Conservation (phyloP, 2,797 vertebrate species). For the Eulemur mongoz region DNA sequence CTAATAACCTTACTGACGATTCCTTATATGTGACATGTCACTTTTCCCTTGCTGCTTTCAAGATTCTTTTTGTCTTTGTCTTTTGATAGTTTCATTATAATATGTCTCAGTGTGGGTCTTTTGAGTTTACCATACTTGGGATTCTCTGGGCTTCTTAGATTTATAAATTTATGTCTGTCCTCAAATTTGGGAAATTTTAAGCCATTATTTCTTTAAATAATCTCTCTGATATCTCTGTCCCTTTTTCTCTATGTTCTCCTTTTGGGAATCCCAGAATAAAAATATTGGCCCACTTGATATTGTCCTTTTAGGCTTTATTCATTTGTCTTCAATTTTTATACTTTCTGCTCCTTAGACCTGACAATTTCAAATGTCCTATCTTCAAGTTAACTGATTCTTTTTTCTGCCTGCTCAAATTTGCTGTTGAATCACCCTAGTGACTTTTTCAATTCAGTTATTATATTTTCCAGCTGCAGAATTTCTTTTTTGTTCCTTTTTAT, state of each 20-base stretch:
- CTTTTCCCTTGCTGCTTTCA: neutral
- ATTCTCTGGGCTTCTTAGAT: neutral
- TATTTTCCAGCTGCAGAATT: neutral
- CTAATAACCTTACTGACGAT: neutral
- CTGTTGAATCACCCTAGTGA: neutral
- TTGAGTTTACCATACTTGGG: neutral
- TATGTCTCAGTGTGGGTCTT: neutral
- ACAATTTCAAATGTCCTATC: neutral
- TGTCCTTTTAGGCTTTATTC: neutral
- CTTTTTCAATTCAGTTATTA: neutral
- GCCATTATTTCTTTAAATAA: neutral
- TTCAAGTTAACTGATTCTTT: neutral
- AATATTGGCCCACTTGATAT: neutral
- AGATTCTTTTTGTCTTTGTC: neutral
- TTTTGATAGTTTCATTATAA: neutral
- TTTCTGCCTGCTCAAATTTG: neutral
- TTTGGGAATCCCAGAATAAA: neutral
- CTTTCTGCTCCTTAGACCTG: neutral
- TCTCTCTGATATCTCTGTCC: neutral
- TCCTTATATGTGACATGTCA: too few species aligned
- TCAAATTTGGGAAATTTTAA: neutral
- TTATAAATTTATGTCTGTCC: neutral
- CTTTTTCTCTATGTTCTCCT: neutral
- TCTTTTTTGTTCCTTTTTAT: neutral
- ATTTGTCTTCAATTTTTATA: neutral